These are phyloP conservation scores for Cepphus grylle DNA, from an alignment of 2,113 vertebrate species.

Conservation along the genomic window DNA sequence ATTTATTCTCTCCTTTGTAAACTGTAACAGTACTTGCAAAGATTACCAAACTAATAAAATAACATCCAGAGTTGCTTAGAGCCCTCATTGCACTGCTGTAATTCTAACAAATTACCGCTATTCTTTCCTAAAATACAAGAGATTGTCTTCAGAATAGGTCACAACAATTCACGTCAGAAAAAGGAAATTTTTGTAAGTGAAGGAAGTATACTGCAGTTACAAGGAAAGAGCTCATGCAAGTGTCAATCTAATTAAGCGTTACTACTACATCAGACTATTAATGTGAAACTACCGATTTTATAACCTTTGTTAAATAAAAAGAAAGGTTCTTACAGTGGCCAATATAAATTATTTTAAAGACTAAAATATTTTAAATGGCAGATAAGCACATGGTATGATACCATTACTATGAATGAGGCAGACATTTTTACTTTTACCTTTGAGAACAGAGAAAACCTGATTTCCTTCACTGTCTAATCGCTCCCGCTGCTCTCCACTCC, in stretches of 20 bases:
- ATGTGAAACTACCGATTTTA: neutral
- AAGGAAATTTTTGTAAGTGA: neutral
- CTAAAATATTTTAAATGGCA: neutral
- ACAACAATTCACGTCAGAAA: neutral
- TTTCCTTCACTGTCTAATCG: neutral
- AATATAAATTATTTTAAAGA: neutral
- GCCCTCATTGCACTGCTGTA: neutral
- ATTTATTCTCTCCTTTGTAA: neutral
- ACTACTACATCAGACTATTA: neutral
- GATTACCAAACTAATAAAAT: neutral
- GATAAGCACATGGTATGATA: neutral
- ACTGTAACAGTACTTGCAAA: neutral
- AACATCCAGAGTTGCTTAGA: neutral
- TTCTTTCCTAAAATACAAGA: neutral
- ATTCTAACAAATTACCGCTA: neutral
- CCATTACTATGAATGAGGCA: neutral
- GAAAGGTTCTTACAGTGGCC: neutral
- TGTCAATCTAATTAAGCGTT: neutral
- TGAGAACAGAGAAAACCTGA: neutral
- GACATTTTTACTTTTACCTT: neutral
- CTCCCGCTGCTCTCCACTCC: neutral
- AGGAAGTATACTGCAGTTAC: neutral
- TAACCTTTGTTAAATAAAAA: neutral
- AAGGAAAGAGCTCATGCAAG: neutral
- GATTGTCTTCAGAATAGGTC: neutral